Base-by-base conservation (phyloP, 2,888 invertebrate genomes). In the Cosmorhoe ocellata region DNA sequence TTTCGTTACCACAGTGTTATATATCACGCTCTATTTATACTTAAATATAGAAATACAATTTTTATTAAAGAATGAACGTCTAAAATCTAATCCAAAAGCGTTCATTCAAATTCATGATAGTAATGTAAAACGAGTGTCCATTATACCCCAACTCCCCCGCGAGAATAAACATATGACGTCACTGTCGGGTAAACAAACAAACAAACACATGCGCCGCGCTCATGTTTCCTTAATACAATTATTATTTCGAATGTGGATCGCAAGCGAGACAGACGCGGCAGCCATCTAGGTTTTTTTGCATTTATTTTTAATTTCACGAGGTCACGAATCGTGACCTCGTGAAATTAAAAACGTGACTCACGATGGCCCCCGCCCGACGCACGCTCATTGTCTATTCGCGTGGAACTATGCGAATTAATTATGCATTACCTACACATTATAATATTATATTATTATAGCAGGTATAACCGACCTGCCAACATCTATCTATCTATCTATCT, bases 81-180 rank as follows among this genome's bases (percentile, higher is more conserved):
- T n/a, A n/a, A n/a, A 18, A 18, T 18, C 18, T 4, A 18, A 7
- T 24, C 2, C 24, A 24, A 4, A 7, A 6, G 5, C 24, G 24
- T 7, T 6, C 3, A 24, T 24, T 24, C 1, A 7, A 24, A 24
- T 5, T 24, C 5, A 24, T 37, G 56, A 51, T 49, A 31, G 13
- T 36, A 61, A 56, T 53, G 51, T 18, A 56, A 53, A 18, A 58
- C 45, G 13, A 44, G 53, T 22, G 47, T 62, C 68, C 70, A 63
- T 45, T 37, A 51, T 28, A 10, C 69, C 85, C 81, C 66, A 56
- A 30, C 46, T 59, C 69, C 78, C 87, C 71, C 84, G 79, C 84
- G 83, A 89, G 91, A 89, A 90, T 90, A 91, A 91, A 91, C 91
- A 91, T 84, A 87, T 91, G 90, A 91, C 91, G 91, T 90, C 91